Percentiles rank a stretch among this genome's conserved stretches.
phyloP scores from a whole-genome alignment of 2,888 invertebrate species.

The Epistrophe grossulariae region DNA sequence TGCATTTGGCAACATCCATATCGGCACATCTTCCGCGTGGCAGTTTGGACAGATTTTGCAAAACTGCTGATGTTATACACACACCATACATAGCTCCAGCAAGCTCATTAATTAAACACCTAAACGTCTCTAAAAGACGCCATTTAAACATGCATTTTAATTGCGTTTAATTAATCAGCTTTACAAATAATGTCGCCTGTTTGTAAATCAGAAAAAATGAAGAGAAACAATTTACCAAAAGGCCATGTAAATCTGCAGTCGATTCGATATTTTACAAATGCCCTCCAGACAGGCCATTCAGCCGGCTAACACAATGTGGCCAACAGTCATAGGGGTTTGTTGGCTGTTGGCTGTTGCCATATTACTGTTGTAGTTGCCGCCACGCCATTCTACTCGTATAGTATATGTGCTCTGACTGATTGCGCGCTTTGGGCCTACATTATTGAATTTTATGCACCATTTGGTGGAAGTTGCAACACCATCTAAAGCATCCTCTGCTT shows the following conservation, averaged over 20 bases:
- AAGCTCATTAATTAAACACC: constrained; percentile 73
- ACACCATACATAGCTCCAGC: background rate
- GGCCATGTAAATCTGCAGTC: constrained; percentile 51
- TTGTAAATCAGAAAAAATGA: constrained; percentile 28
- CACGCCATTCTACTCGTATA: background rate
- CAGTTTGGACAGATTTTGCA: constrained; percentile 51
- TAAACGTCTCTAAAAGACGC: constrained; percentile 69
- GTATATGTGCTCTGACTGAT: constrained; percentile 49
- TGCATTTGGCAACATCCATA: constrained; percentile 56
- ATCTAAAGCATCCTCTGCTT: constrained; percentile 46
- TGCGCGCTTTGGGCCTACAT: constrained; percentile 66
- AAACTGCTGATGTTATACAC: constrained; percentile 18
- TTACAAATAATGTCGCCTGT: constrained; percentile 37
- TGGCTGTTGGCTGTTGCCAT: background rate
- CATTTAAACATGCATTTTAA: constrained; percentile 73
- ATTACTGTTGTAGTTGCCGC: constrained; percentile 1
- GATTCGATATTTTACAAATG: constrained; percentile 64
- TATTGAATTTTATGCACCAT: constrained; percentile 72
- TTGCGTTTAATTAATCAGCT: constrained; percentile 72
- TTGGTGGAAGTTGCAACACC: constrained; percentile 69
- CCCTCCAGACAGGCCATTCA: constrained; percentile 46
- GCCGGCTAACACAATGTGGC: constrained; percentile 62
- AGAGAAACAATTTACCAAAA: constrained; percentile 41
- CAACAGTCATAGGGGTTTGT: constrained; percentile 34
- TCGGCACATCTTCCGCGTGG: constrained; percentile 66